These are phyloP conservation scores for Mythimna pallens DNA, from an alignment of 2,888 invertebrate species.

Conservation along the genomic window DNA sequence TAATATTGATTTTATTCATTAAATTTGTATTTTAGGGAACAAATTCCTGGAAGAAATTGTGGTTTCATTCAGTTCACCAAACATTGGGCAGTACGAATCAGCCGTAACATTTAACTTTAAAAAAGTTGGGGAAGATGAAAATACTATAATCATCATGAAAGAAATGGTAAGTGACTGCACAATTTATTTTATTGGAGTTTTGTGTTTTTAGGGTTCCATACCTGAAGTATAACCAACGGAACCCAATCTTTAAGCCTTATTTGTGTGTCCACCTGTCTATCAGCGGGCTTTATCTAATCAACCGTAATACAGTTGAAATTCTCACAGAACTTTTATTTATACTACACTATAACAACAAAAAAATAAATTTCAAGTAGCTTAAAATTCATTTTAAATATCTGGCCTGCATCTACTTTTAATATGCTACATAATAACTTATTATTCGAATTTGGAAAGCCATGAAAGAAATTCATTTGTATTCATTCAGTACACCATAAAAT, in stretches of 20 bases:
- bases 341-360: no score
- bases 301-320: no score
- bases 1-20: neutral
- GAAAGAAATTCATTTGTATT: slow-evolving; percentile 6
- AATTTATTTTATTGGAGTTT: neutral
- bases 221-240: neutral
- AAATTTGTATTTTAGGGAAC: slow-evolving; percentile 70
- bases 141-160: slow-evolving; percentile 76
- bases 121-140: slow-evolving; percentile 67
- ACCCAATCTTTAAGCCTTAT: no score
- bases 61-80: slow-evolving; percentile 69
- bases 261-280: no score
- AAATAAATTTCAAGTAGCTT: neutral
- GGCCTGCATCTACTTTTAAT: neutral
- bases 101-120: slow-evolving; percentile 83
- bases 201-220: neutral
- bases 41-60: slow-evolving; percentile 64
- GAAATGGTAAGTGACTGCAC: slow-evolving; percentile 81
- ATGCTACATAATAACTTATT: no score
- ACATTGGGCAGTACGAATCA: slow-evolving; percentile 84
- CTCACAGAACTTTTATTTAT: no score
- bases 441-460: no score
- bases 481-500: neutral
- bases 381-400: neutral
- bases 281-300: no score